Evolutionary conservation across 2,797 vertebrate species (phyloP), one percentile per base, ranked within the genome.

Genomic region (Streptopelia turtur): DNA sequence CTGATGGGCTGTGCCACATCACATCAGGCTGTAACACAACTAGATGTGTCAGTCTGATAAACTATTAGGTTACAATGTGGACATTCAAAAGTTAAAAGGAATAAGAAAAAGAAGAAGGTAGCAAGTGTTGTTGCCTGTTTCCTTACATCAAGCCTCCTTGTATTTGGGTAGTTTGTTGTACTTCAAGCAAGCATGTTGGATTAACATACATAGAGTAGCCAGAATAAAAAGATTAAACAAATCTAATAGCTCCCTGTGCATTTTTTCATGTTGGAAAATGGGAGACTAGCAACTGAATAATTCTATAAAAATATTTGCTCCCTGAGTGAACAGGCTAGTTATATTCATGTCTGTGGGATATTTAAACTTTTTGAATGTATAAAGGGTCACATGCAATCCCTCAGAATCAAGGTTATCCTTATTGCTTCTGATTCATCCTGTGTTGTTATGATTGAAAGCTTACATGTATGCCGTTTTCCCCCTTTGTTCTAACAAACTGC

Each of bases 1-100:
- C 70, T 94, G 52, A 91, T 95, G 70, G 61, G 30, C 68, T 81
- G 35, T 93, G 93, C 76, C 85, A 86, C 50, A 61, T 89, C 56
- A 33, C 33, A 92, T 94, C 81, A 90, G 43, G 47, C n/a, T 43
- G 43, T 70, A 85, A 57, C 47, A 83, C 70, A 79, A 82, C 37
- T 43, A 68, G 89, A 94, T 78, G 47, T 83, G 82, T 92, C 93
- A 87, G 77, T 80, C 86, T 85, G 81, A 83, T 47, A 68, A 96
- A 52, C n/a, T 83, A 16, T 33, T 65, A 55, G 23, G 15, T 49
- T 87, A 49, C 37, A 37, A 24, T 13, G 43, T 35, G 20, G 33
- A 57, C 13, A 4, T 80, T 93, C 83, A 93, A 84, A 96, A 90
- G 53, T 75, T 75, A 87, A 53, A 87, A 70, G 52, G 33, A 93